phyloP scores from a whole-genome alignment of 30 jellyfish, hydroid and myxozoan species.

The Cassiopea andromeda region DNA sequence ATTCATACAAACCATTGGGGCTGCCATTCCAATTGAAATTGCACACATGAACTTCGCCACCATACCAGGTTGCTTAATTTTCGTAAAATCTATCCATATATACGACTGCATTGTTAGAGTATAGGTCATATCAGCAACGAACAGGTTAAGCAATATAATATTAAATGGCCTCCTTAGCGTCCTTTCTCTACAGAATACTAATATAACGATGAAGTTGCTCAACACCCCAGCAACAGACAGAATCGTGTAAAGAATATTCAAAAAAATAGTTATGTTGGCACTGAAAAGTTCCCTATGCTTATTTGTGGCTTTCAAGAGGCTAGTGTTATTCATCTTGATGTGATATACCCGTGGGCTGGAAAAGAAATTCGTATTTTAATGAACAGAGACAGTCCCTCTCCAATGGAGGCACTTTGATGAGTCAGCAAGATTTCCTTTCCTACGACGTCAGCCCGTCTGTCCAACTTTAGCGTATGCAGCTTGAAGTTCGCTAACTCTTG shows the following conservation, averaged over 20 bases:
- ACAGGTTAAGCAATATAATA: constrained; percentile 11
- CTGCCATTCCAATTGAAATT: neutral
- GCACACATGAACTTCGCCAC: constrained; percentile 18
- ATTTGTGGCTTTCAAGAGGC: neutral
- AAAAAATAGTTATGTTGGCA: neutral
- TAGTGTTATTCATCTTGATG: neutral
- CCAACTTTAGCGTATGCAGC: too few species aligned
- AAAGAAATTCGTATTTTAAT: too few species aligned
- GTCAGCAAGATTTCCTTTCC: too few species aligned
- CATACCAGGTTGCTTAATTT: neutral
- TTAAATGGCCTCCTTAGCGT: neutral
- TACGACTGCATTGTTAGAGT: neutral
- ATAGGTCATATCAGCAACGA: constrained; percentile 14
- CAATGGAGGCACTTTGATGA: too few species aligned
- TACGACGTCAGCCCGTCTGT: too few species aligned
- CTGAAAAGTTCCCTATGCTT: neutral
- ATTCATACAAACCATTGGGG: constrained; percentile 13
- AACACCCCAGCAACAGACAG: neutral
- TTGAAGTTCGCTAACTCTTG: too few species aligned
- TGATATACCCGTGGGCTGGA: neutral
- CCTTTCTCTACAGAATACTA: neutral
- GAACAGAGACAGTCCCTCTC: too few species aligned
- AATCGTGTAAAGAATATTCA: neutral
- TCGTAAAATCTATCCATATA: neutral
- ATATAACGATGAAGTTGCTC: neutral